Conservation (phyloP, 2,113 vertebrate species). For the Silurus meridionalis region DNA sequence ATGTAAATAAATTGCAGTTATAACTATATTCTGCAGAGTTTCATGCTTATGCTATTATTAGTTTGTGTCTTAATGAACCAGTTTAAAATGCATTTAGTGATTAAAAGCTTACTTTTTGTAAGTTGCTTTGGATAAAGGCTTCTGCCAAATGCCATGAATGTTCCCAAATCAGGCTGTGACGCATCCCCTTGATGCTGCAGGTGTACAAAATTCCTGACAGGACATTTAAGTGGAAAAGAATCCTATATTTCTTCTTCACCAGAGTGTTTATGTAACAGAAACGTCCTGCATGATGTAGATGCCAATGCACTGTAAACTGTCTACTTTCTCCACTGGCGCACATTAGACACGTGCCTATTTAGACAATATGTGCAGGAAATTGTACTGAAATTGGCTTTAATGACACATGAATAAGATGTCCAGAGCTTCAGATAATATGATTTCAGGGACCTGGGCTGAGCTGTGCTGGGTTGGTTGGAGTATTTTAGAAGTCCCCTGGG, state of each 20-base stretch:
- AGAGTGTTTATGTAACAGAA: neutral
- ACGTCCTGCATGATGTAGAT: neutral
- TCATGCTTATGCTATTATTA: too few species aligned
- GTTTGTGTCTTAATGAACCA: too few species aligned
- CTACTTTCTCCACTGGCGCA: neutral
- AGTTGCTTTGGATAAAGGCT: too few species aligned
- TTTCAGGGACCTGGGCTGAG: neutral
- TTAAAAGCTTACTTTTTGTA: too few species aligned
- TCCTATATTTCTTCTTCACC: neutral
- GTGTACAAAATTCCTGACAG: neutral
- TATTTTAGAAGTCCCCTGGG: neutral
- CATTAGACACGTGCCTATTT: neutral
- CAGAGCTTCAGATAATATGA: neutral
- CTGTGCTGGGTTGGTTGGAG: neutral
- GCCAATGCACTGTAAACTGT: neutral
- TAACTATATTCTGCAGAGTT: too few species aligned
- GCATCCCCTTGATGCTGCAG: neutral
- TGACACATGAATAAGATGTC: conserved; percentile 1
- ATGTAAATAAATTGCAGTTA: too few species aligned
- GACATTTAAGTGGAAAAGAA: neutral
- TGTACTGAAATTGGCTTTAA: conserved; percentile 6
- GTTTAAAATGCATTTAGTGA: too few species aligned
- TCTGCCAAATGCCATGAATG: neutral
- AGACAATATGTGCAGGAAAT: neutral
- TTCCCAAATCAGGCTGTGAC: neutral